phyloP scores from a whole-genome alignment of 2,888 invertebrate species.

The Cryptocheilus praepositus region DNA sequence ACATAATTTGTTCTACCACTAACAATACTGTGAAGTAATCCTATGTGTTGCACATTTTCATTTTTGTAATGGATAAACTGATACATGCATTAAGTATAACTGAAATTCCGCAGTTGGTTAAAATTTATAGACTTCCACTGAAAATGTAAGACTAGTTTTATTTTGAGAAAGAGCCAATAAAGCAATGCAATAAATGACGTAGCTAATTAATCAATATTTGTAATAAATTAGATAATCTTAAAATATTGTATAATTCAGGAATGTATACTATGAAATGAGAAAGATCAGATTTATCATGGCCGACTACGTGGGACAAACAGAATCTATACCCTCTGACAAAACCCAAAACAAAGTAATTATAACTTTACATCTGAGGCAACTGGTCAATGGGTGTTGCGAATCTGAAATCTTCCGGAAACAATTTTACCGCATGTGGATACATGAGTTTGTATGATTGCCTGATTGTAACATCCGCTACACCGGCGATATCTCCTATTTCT shows the following conservation, averaged over 20 bases:
- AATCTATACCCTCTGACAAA: constrained; percentile 17
- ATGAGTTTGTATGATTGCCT: constrained; percentile 97
- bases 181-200: too few species aligned
- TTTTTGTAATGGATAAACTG: too few species aligned
- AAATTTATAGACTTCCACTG: too few species aligned
- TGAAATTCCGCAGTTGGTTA: too few species aligned
- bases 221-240: constrained; percentile 39
- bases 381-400: constrained; percentile 96
- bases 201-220: not conserved
- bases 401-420: constrained; percentile 98
- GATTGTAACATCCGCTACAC: constrained; percentile 88
- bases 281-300: constrained; percentile 26
- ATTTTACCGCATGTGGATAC: constrained; percentile 93
- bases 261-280: constrained; percentile 38
- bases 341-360: constrained; percentile 60
- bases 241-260: constrained; percentile 38
- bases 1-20: too few species aligned
- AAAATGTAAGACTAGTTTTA: too few species aligned
- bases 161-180: too few species aligned
- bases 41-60: too few species aligned
- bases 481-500: constrained; percentile 95
- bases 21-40: too few species aligned
- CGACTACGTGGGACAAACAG: constrained; percentile 33
- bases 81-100: too few species aligned
- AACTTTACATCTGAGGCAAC: constrained; percentile 90